phyloP scores from a whole-genome alignment of 2,888 invertebrate species.

The Cenopis cana region DNA sequence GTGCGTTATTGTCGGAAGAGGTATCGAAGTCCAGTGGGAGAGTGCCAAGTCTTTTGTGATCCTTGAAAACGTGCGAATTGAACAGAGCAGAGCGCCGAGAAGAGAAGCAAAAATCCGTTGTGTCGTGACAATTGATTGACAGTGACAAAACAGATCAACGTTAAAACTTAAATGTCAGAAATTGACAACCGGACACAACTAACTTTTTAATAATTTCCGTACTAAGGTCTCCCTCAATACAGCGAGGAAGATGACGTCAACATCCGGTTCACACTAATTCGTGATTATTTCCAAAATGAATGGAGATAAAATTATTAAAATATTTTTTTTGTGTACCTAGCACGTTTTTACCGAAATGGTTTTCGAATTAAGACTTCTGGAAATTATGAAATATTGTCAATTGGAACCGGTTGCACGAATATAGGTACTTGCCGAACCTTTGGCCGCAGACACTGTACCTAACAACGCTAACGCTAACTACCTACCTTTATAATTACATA shows the following conservation, averaged over 20 bases:
- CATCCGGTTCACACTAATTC: too few species aligned
- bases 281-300: too few species aligned
- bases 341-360: too few species aligned
- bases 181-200: background rate
- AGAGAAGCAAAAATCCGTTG: background rate
- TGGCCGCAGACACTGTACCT: background rate
- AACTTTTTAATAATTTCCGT: background rate
- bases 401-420: constrained; percentile 37
- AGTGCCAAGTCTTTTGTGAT: too few species aligned
- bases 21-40: background rate
- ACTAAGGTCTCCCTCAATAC: too few species aligned
- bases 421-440: constrained; percentile 21
- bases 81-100: background rate
- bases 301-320: too few species aligned
- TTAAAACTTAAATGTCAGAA: background rate
- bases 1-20: too few species aligned
- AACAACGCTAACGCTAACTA: constrained; percentile 49
- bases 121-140: too few species aligned
- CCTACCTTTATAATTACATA: constrained; percentile 70
- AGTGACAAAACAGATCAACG: background rate
- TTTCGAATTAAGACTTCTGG: too few species aligned
- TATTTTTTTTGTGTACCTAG: too few species aligned
- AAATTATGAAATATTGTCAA: too few species aligned
- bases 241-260: too few species aligned
- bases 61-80: background rate